Evolutionary conservation across 2,797 vertebrate genomes (phyloP).

Genomic region (Apogon talboti): DNA sequence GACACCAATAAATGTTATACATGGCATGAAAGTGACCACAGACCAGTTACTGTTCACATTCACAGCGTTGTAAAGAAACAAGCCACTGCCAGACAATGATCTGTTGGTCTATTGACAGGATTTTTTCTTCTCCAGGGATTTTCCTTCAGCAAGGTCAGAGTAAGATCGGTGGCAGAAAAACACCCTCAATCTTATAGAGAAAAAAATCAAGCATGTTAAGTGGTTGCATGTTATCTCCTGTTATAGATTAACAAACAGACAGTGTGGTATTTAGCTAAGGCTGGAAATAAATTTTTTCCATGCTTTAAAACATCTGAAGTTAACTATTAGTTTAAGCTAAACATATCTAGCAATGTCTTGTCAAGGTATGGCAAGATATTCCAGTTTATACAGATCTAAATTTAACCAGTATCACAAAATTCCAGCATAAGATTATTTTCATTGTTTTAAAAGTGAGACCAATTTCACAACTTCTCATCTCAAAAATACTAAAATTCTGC

Average conservation of each 20-base stretch:
- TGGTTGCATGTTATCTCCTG: neutral
- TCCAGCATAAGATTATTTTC: too few relatives aligned
- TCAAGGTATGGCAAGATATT: too few relatives aligned
- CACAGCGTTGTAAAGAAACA: constrained; percentile 6
- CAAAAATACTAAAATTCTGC: too few relatives aligned
- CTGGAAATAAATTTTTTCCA: constrained; percentile 21
- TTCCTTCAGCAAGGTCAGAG: constrained; percentile 1
- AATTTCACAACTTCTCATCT: too few relatives aligned
- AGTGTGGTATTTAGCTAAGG: constrained; percentile 18
- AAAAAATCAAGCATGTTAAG: neutral
- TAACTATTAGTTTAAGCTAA: too few relatives aligned
- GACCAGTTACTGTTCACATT: constrained; percentile 4
- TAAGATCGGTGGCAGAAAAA: neutral
- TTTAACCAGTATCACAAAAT: too few relatives aligned
- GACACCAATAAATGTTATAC: constrained; percentile 5
- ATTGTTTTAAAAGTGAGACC: too few relatives aligned
- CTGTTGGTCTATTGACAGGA: constrained; percentile 21
- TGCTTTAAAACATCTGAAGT: constrained; percentile 8
- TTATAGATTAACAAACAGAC: constrained; percentile 7
- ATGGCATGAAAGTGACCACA: constrained; percentile 13
- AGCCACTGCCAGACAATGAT: constrained; percentile 1
- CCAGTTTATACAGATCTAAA: too few relatives aligned
- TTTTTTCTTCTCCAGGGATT: constrained; percentile 2
- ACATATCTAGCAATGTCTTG: too few relatives aligned
- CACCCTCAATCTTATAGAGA: neutral